Conservation (phyloP, 2,888 invertebrate species). For the Drosophila kanekoi region DNA sequence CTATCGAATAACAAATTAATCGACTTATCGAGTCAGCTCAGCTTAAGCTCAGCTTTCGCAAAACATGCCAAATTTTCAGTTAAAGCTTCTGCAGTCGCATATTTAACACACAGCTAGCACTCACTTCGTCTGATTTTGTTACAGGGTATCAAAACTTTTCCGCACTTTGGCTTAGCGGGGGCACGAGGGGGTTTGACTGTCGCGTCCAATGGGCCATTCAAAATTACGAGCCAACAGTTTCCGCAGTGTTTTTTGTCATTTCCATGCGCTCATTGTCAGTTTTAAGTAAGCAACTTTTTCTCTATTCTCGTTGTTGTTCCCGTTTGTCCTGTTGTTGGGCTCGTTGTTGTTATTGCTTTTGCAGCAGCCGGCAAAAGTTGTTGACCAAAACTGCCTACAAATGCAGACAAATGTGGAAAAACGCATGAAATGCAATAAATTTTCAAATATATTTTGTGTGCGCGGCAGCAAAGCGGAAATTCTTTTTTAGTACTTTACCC, state of each 20-base stretch:
- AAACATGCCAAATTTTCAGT: no score
- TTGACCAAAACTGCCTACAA: conserved; percentile 75
- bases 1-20: neutral
- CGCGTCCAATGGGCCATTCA: conserved; percentile 73
- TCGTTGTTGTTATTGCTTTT: conserved; percentile 30
- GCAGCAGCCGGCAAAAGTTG: conserved; percentile 67
- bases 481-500: conserved; percentile 19
- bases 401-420: conserved; percentile 74
- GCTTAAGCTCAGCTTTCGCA: neutral
- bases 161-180: conserved; percentile 29
- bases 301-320: conserved; percentile 28
- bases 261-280: conserved; percentile 79
- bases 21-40: neutral
- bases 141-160: conserved; percentile 57
- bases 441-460: conserved; percentile 73
- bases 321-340: conserved; percentile 27
- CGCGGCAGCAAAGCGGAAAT: conserved; percentile 28
- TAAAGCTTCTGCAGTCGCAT: neutral
- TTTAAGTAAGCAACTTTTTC: conserved; percentile 76
- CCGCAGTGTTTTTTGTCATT: conserved; percentile 77
- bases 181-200: conserved; percentile 42
- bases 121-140: neutral
- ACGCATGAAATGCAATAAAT: conserved; percentile 78
- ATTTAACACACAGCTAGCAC: neutral
- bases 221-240: conserved; percentile 78